Percentiles rank a stretch among this genome's conserved stretches.
Conservation (phyloP, 2,113 vertebrate genomes). For the Sarotherodon lohbergeri region DNA sequence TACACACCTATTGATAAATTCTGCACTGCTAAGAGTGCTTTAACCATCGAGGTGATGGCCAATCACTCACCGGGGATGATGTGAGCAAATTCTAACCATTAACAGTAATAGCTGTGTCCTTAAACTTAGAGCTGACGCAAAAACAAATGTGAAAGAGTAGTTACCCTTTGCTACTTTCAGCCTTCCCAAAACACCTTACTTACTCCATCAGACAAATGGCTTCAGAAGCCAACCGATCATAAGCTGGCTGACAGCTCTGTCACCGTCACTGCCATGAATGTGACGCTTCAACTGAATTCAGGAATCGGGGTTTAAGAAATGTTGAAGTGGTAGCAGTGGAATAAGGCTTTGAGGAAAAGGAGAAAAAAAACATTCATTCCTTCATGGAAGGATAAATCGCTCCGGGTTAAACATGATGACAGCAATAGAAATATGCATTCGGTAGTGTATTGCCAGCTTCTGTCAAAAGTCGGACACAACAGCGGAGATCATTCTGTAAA, state of each 20-base stretch:
- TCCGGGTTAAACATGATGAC: slow-evolving; percentile 32
- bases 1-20: not conserved
- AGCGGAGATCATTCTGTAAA: slow-evolving; percentile 21
- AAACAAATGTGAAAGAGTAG: not conserved
- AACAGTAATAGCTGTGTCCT: not conserved
- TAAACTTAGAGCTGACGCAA: not conserved
- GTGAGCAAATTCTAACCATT: not conserved
- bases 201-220: not conserved
- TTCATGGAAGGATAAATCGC: slow-evolving; percentile 28
- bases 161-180: not conserved
- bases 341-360: not conserved
- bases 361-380: slow-evolving; percentile 17
- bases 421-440: slow-evolving; percentile 39
- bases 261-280: not conserved
- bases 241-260: slow-evolving; percentile 2
- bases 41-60: not conserved
- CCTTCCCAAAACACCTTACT: not conserved
- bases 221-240: not conserved
- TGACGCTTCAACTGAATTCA: not conserved
- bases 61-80: not conserved
- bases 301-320: slow-evolving; percentile 10
- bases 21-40: not conserved
- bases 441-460: not conserved
- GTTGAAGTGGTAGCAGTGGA: not conserved
- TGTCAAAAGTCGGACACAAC: slow-evolving; percentile 19